A percentile compares a stretch with the other conserved stretches of the same genome.
phyloP scores from a whole-genome alignment of 2,888 invertebrate genomes.

The Drosophila eohydei region DNA sequence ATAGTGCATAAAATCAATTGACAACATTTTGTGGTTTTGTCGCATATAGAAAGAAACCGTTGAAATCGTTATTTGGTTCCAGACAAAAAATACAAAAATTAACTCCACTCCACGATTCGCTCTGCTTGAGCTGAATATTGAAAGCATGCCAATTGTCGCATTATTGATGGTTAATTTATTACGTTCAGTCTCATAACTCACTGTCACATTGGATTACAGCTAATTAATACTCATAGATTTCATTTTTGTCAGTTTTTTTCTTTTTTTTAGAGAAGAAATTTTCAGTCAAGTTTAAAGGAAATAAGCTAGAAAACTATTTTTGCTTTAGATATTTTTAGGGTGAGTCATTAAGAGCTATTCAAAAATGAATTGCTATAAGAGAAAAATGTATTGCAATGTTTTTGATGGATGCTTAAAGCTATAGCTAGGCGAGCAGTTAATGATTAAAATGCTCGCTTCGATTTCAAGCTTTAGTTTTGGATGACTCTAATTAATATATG shows the following conservation, averaged over 20 bases:
- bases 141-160: slow-evolving; percentile 70
- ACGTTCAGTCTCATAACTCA: slow-evolving; percentile 51
- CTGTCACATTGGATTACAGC: slow-evolving; percentile 44
- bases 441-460: background rate
- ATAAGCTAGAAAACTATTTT: background rate
- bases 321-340: background rate
- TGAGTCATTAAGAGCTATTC: background rate
- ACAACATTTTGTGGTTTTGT: slow-evolving; percentile 73
- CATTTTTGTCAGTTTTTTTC: background rate
- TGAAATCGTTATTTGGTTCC: slow-evolving; percentile 32
- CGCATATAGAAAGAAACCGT: slow-evolving; percentile 39
- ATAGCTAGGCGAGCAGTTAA: background rate
- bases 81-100: slow-evolving; percentile 7
- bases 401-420: background rate
- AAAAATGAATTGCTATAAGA: background rate
- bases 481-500: too few relatives aligned
- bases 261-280: background rate
- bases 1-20: slow-evolving; percentile 83
- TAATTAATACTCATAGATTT: slow-evolving; percentile 13
- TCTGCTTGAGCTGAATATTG: slow-evolving; percentile 47
- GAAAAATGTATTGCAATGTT: background rate
- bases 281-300: background rate
- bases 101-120: slow-evolving; percentile 52
- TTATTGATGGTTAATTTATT: slow-evolving; percentile 74
- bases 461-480: background rate